phyloP scores from a whole-genome alignment of 2,888 invertebrate genomes.

The Leucania comma region DNA sequence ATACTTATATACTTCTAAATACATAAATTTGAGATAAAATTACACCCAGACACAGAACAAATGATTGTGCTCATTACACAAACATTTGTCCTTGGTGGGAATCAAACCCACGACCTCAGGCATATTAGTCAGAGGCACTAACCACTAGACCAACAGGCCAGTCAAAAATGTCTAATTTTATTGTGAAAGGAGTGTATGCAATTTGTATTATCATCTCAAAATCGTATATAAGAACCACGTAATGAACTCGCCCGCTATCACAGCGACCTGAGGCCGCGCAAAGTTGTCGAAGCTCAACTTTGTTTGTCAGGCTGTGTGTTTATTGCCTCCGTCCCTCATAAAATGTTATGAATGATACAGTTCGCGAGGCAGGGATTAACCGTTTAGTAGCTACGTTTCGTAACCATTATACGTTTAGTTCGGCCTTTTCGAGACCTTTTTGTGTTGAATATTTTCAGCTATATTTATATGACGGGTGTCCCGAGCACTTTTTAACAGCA shows the following conservation, averaged over 20 bases:
- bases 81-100: too few relatives aligned
- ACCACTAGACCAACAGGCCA: too few relatives aligned
- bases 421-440: slow-evolving; percentile 66
- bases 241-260: slow-evolving; percentile 44
- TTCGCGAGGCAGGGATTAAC: slow-evolving; percentile 77
- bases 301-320: slow-evolving; percentile 78
- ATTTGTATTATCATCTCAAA: neutral
- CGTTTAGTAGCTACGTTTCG: slow-evolving; percentile 76
- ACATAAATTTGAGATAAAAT: too few relatives aligned
- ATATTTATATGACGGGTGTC: slow-evolving; percentile 57
- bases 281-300: slow-evolving; percentile 76
- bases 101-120: too few relatives aligned
- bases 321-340: slow-evolving; percentile 80
- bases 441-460: slow-evolving; percentile 66
- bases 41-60: too few relatives aligned
- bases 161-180: too few relatives aligned
- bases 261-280: slow-evolving; percentile 49
- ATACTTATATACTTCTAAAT: too few relatives aligned
- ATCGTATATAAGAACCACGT: neutral
- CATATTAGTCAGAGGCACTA: too few relatives aligned
- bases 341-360: slow-evolving; percentile 84
- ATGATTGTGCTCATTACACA: too few relatives aligned
- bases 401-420: slow-evolving; percentile 73
- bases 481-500: slow-evolving; percentile 53
- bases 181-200: too few relatives aligned